A percentile compares a stretch with the other conserved stretches of the same genome.
These are phyloP conservation scores for Epiblema foenella DNA, from an alignment of 2,888 invertebrate species.

Conservation along the genomic window DNA sequence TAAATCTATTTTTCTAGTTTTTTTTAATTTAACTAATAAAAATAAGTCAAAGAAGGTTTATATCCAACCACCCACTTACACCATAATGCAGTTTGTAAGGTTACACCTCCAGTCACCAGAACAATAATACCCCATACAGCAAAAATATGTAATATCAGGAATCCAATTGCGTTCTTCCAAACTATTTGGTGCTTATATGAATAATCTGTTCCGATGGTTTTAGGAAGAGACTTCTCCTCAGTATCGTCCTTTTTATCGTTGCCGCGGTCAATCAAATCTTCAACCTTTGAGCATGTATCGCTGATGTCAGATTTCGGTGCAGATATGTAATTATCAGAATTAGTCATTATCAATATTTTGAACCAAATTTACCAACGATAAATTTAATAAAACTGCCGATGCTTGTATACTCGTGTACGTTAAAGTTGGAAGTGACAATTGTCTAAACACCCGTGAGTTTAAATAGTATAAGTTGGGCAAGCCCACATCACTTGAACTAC, in stretches of 20 bases:
- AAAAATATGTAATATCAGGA: conserved; percentile 79
- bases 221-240: conserved; percentile 46
- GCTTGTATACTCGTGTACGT: not conserved
- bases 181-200: conserved; percentile 81
- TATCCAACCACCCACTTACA: conserved; percentile 41
- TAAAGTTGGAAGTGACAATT: not conserved
- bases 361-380: not conserved
- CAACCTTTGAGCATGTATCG: conserved; percentile 13
- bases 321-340: conserved; percentile 11
- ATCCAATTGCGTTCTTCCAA: conserved; percentile 87
- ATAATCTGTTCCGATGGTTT: conserved; percentile 65
- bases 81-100: conserved; percentile 41
- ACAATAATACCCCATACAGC: conserved; percentile 73
- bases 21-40: too few species aligned
- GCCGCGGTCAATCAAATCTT: not conserved
- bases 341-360: conserved; percentile 40
- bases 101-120: conserved; percentile 54
- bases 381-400: not conserved
- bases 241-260: conserved; percentile 12
- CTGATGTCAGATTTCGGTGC: conserved; percentile 18
- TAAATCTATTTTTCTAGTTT: too few species aligned
- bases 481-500: conserved; percentile 30
- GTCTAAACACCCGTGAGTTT: conserved; percentile 1
- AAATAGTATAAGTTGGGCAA: conserved; percentile 26
- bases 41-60: not conserved